Conservation (phyloP, 1,140 invertebrate species). For the Heliconius hermathena region DNA sequence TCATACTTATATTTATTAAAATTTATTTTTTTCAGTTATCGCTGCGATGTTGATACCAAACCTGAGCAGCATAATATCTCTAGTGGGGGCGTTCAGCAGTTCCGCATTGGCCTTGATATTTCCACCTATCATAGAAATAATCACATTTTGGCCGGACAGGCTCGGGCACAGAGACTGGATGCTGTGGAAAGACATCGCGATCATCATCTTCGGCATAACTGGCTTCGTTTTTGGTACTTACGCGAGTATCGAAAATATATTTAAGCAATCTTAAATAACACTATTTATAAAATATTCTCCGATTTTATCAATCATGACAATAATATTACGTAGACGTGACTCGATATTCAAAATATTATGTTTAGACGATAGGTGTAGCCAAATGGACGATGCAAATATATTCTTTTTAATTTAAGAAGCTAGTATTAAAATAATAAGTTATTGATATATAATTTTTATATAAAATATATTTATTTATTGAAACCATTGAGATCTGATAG, state of each 20-base stretch:
- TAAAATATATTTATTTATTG: conserved; percentile 2
- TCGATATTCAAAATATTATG: conserved; percentile 33
- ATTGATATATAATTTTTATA: conserved; percentile 21
- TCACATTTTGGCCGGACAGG: conserved; percentile 88
- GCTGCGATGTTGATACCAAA: conserved; percentile 93
- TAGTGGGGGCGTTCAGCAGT: conserved; percentile 95
- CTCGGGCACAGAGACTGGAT: conserved; percentile 84
- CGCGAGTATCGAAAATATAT: conserved; percentile 86
- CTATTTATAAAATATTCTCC: neutral
- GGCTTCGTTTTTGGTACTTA: conserved; percentile 92
- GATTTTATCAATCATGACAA: conserved; percentile 41
- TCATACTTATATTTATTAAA: neutral
- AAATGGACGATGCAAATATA: conserved; percentile 31
- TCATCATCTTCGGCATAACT: conserved; percentile 88
- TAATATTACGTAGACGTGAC: conserved; percentile 39
- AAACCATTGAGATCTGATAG: neutral
- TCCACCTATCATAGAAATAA: conserved; percentile 94
- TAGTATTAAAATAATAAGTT: conserved; percentile 37
- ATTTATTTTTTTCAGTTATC: conserved; percentile 84
- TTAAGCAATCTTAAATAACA: conserved; percentile 28
- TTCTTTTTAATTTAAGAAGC: conserved; percentile 34
- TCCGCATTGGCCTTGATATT: conserved; percentile 95
- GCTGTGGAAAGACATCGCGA: conserved; percentile 87
- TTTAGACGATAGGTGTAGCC: conserved; percentile 39
- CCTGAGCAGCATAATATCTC: conserved; percentile 93